phyloP scores from a whole-genome alignment of 2,113 vertebrate genomes.

The Clarias gariepinus region DNA sequence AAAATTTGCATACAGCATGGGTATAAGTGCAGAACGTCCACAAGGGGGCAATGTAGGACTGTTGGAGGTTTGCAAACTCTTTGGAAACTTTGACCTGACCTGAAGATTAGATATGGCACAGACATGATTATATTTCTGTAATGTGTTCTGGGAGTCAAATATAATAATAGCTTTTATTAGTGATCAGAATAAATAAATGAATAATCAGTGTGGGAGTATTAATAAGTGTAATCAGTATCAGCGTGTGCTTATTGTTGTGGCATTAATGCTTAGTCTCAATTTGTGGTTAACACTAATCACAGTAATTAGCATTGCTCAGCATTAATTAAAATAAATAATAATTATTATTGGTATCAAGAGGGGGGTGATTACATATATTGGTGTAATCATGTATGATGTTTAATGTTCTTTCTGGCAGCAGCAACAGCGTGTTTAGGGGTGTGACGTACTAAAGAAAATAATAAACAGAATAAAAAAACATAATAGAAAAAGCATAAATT shows the following conservation, averaged over 20 bases:
- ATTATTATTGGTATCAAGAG: not conserved
- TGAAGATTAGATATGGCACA: not conserved
- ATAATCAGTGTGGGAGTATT: not conserved
- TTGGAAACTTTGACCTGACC: not conserved
- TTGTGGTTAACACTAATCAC: not conserved
- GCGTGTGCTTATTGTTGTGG: not conserved
- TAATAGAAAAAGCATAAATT: not conserved
- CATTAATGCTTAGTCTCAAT: not conserved
- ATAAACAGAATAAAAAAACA: not conserved
- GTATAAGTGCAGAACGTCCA: not conserved
- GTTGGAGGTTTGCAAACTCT: not conserved
- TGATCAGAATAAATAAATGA: not conserved
- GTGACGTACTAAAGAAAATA: not conserved
- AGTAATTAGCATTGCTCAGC: not conserved
- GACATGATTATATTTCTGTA: not conserved
- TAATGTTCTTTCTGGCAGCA: not conserved
- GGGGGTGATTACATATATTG: not conserved
- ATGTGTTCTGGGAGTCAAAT: not conserved
- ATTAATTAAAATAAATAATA: not conserved
- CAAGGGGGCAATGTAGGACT: constrained; percentile 31
- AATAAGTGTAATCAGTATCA: not conserved
- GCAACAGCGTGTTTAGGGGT: not conserved
- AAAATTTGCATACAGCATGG: no score
- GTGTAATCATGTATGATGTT: not conserved
- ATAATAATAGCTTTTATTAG: not conserved